A percentile compares a stretch with the other conserved stretches of the same genome.
Evolutionary conservation across 2,113 vertebrate genomes (phyloP).

Genomic region (Elachura formosa): DNA sequence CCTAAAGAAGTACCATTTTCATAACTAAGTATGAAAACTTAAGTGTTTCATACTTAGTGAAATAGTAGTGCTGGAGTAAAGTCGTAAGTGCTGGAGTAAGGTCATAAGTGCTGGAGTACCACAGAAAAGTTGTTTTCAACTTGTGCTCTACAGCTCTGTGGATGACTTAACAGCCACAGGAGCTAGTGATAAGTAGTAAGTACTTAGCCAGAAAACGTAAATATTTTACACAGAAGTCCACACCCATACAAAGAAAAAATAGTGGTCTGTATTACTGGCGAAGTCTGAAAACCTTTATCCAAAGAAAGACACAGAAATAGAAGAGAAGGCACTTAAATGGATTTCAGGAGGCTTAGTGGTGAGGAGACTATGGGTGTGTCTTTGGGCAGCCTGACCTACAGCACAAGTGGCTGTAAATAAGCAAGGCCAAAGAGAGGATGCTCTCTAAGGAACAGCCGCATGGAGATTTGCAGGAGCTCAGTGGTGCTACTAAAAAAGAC

Average conservation of each 20-base stretch:
- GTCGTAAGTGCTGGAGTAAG: too few relatives aligned
- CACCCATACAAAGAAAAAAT: background rate
- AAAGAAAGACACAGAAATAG: background rate
- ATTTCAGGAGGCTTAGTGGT: background rate
- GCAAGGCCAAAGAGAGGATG: background rate
- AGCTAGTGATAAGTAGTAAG: background rate
- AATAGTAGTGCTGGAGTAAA: too few relatives aligned
- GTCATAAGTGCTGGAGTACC: background rate
- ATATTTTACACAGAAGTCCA: background rate
- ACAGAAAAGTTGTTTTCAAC: background rate
- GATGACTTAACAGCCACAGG: background rate
- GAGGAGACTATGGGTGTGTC: background rate
- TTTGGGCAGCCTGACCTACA: background rate
- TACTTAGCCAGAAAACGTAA: background rate
- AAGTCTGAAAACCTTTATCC: background rate
- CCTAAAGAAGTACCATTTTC: background rate
- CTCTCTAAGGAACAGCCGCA: constrained; percentile 3
- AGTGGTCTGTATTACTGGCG: background rate
- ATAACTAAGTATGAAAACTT: background rate
- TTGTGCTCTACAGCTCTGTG: background rate
- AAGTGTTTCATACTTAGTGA: too few relatives aligned
- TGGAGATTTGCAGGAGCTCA: background rate
- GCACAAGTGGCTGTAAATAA: background rate
- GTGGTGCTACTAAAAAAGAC: background rate
- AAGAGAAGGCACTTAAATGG: background rate